These are phyloP conservation scores for Serripes groenlandicus DNA, from an alignment of 2,888 invertebrate species.

Conservation along the genomic window DNA sequence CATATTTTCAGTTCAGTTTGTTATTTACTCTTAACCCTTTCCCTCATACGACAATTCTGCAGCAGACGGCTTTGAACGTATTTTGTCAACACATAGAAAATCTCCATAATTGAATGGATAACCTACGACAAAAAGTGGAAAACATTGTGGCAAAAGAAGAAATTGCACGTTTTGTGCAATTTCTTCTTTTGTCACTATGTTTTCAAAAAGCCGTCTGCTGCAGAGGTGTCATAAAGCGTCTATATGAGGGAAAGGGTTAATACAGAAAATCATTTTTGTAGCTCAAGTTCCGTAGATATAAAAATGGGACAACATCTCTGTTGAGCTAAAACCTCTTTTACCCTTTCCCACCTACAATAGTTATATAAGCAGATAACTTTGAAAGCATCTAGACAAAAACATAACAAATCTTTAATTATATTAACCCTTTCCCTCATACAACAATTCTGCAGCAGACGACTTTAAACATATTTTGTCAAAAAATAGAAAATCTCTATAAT, in stretches of 20 bases:
- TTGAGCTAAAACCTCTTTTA: background rate
- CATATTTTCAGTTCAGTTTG: too few relatives aligned
- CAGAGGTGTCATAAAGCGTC: too few relatives aligned
- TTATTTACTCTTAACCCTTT: too few relatives aligned
- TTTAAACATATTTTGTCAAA: too few relatives aligned
- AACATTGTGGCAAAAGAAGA: background rate
- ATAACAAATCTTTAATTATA: background rate
- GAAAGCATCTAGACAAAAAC: background rate
- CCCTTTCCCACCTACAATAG: background rate
- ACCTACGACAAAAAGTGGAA: background rate
- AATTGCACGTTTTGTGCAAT: background rate
- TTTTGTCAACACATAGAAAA: too few relatives aligned
- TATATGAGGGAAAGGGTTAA: too few relatives aligned
- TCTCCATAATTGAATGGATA: too few relatives aligned
- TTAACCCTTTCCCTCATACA: background rate
- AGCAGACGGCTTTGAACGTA: too few relatives aligned
- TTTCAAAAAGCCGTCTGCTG: too few relatives aligned
- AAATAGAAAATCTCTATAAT: background rate
- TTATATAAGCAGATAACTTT: background rate
- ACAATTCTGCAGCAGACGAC: background rate
- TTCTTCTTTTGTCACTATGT: background rate
- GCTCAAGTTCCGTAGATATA: too few relatives aligned
- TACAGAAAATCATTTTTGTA: too few relatives aligned
- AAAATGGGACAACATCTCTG: background rate
- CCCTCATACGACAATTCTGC: too few relatives aligned